These are phyloP conservation scores for Bilobella aurantiaca DNA, from an alignment of 1,140 invertebrate genomes.

Conservation along the genomic window DNA sequence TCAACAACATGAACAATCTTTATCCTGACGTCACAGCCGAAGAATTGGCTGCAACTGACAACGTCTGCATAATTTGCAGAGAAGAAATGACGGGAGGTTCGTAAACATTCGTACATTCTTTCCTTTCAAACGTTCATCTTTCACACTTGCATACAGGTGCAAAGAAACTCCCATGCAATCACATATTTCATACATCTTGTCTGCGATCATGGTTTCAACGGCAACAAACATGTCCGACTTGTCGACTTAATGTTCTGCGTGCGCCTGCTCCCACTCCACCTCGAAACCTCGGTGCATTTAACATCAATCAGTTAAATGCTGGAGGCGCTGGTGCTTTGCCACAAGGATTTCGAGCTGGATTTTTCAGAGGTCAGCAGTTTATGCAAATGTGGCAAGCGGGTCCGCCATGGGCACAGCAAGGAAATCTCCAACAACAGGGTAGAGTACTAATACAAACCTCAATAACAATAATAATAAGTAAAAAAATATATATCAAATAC, in stretches of 20 bases:
- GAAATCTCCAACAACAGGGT: neutral
- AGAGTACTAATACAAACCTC: neutral
- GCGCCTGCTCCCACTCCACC: constrained; percentile 44
- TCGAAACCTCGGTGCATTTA: neutral
- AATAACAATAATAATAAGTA: too few relatives aligned
- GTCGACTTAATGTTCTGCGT: constrained; percentile 86
- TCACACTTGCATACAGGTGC: constrained; percentile 52
- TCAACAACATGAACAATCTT: constrained; percentile 95
- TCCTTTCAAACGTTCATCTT: constrained; percentile 5
- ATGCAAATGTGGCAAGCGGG: constrained; percentile 19
- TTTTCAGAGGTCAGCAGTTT: neutral
- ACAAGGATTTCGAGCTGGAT: neutral
- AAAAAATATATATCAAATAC: too few relatives aligned
- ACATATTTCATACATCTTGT: constrained; percentile 97
- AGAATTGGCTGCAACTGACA: constrained; percentile 86
- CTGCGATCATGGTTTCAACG: constrained; percentile 99
- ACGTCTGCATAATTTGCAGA: constrained; percentile 97
- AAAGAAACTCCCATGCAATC: constrained; percentile 97
- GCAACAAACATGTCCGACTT: constrained; percentile 99
- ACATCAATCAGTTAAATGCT: neutral
- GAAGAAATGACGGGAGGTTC: constrained; percentile 71
- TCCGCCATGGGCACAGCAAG: constrained; percentile 22
- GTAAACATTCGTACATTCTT: neutral
- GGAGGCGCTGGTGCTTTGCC: constrained; percentile 6
- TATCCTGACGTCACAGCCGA: constrained; percentile 93